Conservation (phyloP, 1,140 invertebrate species). For the Venturia canescens region DNA sequence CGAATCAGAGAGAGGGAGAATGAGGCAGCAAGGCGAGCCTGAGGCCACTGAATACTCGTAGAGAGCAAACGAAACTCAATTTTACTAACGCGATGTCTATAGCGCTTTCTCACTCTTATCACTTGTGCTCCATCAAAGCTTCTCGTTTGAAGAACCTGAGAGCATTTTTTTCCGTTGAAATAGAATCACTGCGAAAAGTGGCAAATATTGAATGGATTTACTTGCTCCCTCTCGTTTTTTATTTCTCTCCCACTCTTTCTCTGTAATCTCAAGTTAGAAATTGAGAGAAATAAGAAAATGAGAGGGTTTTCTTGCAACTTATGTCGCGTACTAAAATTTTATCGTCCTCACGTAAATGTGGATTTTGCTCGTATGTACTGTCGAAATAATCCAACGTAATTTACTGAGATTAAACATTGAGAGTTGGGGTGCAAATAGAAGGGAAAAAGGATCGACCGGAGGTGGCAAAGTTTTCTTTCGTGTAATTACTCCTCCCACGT, state of each 20-base stretch:
- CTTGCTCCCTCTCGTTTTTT: background rate
- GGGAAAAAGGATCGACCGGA: no score
- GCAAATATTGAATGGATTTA: background rate
- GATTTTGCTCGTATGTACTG: background rate
- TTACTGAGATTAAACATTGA: conserved; percentile 21
- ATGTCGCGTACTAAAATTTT: background rate
- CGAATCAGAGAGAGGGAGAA: background rate
- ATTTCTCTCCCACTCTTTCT: background rate
- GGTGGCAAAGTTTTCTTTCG: no score
- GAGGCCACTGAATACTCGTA: conserved; percentile 10
- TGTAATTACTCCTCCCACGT: no score
- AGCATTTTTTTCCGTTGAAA: conserved; percentile 21
- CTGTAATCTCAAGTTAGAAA: background rate
- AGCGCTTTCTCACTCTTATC: conserved; percentile 5
- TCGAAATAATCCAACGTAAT: conserved; percentile 8
- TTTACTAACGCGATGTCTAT: conserved; percentile 33
- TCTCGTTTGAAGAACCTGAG: conserved; percentile 1
- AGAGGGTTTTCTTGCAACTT: background rate
- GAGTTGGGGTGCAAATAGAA: no score
- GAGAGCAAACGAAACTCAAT: conserved; percentile 38
- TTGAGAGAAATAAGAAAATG: background rate
- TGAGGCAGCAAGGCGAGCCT: background rate
- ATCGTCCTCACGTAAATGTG: background rate
- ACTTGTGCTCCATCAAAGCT: conserved; percentile 14
- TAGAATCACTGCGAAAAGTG: conserved; percentile 10